Conservation (phyloP, 1,140 invertebrate genomes). For the Medauroidea extradentata region DNA sequence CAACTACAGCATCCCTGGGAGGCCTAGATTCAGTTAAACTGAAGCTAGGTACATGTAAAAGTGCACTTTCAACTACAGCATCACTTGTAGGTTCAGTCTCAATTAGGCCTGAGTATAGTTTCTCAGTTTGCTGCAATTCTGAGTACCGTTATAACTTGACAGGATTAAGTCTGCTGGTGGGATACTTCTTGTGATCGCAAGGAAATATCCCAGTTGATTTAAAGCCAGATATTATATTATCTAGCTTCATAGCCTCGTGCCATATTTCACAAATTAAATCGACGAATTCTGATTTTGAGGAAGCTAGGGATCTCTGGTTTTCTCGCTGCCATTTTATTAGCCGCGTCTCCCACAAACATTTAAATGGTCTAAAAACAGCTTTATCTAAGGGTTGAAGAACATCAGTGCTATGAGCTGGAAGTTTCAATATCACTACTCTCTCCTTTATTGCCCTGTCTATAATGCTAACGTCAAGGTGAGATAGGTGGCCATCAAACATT, state of each 20-base stretch:
- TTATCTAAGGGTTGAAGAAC: slow-evolving; percentile 12
- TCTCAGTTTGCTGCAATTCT: too few species aligned
- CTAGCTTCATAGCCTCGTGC: slow-evolving; percentile 5
- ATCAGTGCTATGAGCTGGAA: slow-evolving; percentile 13
- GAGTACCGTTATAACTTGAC: slow-evolving; percentile 10
- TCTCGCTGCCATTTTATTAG: slow-evolving; percentile 10
- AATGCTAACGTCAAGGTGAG: slow-evolving; percentile 9
- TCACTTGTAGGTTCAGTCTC: too few species aligned
- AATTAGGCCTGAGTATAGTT: too few species aligned
- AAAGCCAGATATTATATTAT: slow-evolving; percentile 8
- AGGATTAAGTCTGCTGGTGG: slow-evolving; percentile 3
- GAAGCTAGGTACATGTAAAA: too few species aligned
- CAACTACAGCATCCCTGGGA: too few species aligned
- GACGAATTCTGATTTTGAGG: slow-evolving; percentile 6
- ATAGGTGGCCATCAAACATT: slow-evolving; percentile 14
- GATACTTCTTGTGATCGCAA: slow-evolving; percentile 10
- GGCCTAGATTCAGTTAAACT: too few species aligned
- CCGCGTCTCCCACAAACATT: slow-evolving; percentile 7
- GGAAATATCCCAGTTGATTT: slow-evolving; percentile 6
- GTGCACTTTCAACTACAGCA: too few species aligned
- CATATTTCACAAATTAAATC: slow-evolving; percentile 8
- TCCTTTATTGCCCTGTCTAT: slow-evolving; percentile 2
- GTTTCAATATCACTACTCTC: slow-evolving; percentile 8
- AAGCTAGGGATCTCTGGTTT: slow-evolving; percentile 7
- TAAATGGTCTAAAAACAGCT: slow-evolving; percentile 10